Percentiles rank a stretch among this genome's conserved stretches.
Conservation (phyloP, 2,113 vertebrate genomes). For the Rhabdornis inornatus region DNA sequence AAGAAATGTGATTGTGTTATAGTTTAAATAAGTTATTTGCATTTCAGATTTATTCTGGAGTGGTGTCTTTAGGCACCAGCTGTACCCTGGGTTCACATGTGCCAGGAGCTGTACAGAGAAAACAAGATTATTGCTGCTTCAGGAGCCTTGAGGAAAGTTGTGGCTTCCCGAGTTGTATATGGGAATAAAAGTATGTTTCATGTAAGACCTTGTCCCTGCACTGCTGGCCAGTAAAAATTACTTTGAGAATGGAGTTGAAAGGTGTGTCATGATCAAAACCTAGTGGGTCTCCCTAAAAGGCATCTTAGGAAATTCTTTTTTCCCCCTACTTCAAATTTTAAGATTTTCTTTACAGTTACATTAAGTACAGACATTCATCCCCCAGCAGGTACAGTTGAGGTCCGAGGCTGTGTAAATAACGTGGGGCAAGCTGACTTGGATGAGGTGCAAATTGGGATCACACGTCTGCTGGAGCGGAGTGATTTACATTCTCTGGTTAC, state of each 20-base stretch:
- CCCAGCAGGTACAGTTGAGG: constrained; percentile 73
- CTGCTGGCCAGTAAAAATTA: neutral
- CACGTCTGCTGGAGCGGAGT: constrained; percentile 67
- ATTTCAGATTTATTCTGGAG: constrained; percentile 28
- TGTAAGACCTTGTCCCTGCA: neutral
- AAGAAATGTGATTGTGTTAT: constrained; percentile 43
- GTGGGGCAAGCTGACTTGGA: constrained; percentile 76
- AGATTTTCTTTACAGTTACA: neutral
- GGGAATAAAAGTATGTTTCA: neutral
- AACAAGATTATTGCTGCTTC: neutral
- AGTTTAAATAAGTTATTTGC: constrained; percentile 42
- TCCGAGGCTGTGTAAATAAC: constrained; percentile 79
- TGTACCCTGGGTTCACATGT: neutral
- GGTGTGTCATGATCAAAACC: neutral
- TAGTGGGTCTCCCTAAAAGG: neutral
- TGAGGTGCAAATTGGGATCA: constrained; percentile 84
- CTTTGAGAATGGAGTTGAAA: neutral
- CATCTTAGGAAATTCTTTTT: neutral
- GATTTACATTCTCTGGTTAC: constrained; percentile 75
- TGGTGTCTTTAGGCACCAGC: constrained; percentile 2
- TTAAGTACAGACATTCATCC: constrained; percentile 14
- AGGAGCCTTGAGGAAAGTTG: neutral
- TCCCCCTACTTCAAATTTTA: neutral
- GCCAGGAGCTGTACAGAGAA: neutral
- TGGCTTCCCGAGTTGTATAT: neutral